Evolutionary conservation across 2,888 invertebrate species (phyloP), one percentile per base, ranked within the genome.

Genomic region (Epinotia demarniana): DNA sequence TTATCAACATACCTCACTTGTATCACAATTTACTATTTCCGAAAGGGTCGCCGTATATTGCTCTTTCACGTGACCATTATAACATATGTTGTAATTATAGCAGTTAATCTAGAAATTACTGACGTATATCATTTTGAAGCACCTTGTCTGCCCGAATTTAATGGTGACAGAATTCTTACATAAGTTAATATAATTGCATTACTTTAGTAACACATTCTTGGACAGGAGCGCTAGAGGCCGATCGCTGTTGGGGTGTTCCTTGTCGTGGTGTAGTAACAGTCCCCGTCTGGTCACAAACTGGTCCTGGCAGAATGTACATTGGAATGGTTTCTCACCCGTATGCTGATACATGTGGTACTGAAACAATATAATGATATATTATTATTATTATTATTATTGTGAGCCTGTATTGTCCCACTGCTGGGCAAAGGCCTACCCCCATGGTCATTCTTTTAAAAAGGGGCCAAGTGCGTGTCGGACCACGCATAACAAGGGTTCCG

Each of bases 321-420:
- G 97, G 89, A 98, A 98, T 43, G 98, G 98, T 87, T 98, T 98
- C 87, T 98, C 97, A 66, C 98, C 98, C 0, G 98, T 98, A 85
- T 98, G 98, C 81, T 92, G 90, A 79, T 87, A 92, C 90, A 92
- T 91, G 80, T 93, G 93, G 79, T 90, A 92, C 92, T 93, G 87
- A 76, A 90, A 90, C 33, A 64, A 64, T 19, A 46, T 12, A 33
- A 60, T 27, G 3, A n/a, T n/a, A n/a, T n/a, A n/a, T n/a, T n/a
- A n/a, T n/a, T n/a, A n/a, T n/a, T n/a, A n/a, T n/a, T n/a, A n/a
- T n/a, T n/a, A n/a, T n/a, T n/a, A n/a, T n/a, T n/a, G n/a, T n/a
- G n/a, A n/a, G n/a, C n/a, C n/a, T n/a, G n/a, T n/a, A n/a, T n/a
- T n/a, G n/a, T n/a, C n/a, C n/a, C n/a, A n/a, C n/a, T n/a, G n/a